Percentiles rank a stretch among this genome's conserved stretches.
These are phyloP conservation scores for Trypoxylus dichotomus DNA, from an alignment of 1,140 invertebrate species.

Conservation along the genomic window DNA sequence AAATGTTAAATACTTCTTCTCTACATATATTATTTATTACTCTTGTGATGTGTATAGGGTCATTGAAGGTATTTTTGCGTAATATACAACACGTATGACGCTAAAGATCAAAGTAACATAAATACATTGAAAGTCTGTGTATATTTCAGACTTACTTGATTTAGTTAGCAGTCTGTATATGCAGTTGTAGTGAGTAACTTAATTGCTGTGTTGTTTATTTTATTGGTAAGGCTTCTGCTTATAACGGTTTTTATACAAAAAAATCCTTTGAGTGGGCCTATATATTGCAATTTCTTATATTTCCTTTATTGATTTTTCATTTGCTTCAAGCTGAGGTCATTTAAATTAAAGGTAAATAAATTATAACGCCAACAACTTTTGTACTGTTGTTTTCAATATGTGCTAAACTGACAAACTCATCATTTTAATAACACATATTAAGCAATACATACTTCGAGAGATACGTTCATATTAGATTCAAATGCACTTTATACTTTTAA, in stretches of 20 bases:
- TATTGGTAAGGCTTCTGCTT: neutral
- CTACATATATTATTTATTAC: neutral
- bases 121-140: neutral
- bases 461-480: too few species aligned
- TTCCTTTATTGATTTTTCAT: too few species aligned
- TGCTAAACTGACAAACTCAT: too few species aligned
- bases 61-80: neutral
- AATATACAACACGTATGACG: neutral
- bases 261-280: too few species aligned
- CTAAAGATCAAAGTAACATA: slow-evolving; percentile 16
- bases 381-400: too few species aligned
- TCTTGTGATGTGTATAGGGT: neutral
- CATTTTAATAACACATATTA: neutral
- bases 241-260: neutral
- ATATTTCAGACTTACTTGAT: neutral
- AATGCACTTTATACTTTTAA: too few species aligned
- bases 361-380: too few species aligned
- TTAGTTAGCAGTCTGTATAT: neutral
- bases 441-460: too few species aligned
- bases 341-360: too few species aligned
- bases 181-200: neutral
- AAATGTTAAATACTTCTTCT: neutral
- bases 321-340: too few species aligned
- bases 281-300: too few species aligned
- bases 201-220: neutral